These are phyloP conservation scores for Pseudonaja textilis DNA, from an alignment of 2,113 vertebrate genomes.

Conservation along the genomic window DNA sequence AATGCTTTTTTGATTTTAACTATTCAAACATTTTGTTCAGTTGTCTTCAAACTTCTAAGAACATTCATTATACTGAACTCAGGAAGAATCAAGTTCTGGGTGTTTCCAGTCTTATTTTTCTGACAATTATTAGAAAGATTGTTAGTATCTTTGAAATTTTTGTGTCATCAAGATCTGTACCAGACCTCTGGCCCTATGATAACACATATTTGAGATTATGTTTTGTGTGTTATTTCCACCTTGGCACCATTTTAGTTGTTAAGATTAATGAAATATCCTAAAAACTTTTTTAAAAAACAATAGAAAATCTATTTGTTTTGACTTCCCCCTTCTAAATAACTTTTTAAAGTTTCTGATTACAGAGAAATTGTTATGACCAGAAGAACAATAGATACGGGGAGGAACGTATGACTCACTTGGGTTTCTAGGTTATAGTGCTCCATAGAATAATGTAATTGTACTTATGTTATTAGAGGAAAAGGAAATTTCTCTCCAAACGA, in stretches of 20 bases:
- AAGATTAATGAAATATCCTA: background rate
- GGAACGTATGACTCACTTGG: conserved; percentile 22
- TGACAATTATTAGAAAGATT: background rate
- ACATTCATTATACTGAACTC: background rate
- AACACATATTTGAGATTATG: background rate
- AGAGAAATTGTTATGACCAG: conserved; percentile 27
- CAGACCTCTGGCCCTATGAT: background rate
- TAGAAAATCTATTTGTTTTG: conserved; percentile 33
- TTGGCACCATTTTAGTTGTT: background rate
- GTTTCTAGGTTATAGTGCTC: conserved; percentile 24
- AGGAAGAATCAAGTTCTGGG: background rate
- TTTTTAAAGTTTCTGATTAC: conserved; percentile 15
- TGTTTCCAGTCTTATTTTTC: background rate
- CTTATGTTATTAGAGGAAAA: background rate
- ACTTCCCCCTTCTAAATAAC: conserved; percentile 29
- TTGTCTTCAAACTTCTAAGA: background rate
- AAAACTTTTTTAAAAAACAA: conserved; percentile 3
- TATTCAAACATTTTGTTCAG: background rate
- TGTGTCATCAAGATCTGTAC: too few relatives aligned
- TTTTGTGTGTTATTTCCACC: background rate
- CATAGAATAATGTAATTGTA: background rate
- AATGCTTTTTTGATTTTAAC: background rate
- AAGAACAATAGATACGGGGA: conserved; percentile 23
- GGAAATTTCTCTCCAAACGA: background rate
- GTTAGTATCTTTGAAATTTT: background rate